Evolutionary conservation across 2,113 vertebrate species (phyloP).

Genomic region (Macrotis lagotis): DNA sequence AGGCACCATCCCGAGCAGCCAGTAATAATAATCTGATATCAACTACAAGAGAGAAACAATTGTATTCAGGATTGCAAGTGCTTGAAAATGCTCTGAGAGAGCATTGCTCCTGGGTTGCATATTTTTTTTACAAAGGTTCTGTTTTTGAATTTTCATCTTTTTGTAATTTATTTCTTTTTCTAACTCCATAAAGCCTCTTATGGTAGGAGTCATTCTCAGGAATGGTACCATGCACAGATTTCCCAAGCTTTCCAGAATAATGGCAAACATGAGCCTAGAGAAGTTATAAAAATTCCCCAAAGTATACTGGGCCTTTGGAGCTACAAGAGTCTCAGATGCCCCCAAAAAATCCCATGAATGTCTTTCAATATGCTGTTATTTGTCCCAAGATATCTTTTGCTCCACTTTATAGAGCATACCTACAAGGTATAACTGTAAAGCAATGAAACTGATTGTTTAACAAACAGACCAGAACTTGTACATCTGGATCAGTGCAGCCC

Average conservation of each 20-base stretch:
- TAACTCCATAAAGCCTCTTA: neutral
- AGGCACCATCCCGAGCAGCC: neutral
- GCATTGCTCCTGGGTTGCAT: neutral
- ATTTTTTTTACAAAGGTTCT: neutral
- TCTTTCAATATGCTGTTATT: neutral
- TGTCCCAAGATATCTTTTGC: neutral
- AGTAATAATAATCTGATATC: neutral
- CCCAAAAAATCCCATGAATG: neutral
- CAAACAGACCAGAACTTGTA: neutral
- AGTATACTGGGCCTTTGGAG: neutral
- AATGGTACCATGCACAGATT: neutral
- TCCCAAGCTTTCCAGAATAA: neutral
- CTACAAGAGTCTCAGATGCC: neutral
- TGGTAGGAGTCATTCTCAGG: neutral
- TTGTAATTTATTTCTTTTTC: neutral
- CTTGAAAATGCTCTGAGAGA: neutral
- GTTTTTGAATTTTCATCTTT: neutral
- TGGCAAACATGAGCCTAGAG: neutral
- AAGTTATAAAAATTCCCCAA: neutral
- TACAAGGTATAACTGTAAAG: neutral
- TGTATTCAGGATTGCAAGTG: neutral
- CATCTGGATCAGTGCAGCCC: neutral
- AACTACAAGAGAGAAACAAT: neutral
- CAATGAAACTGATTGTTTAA: neutral
- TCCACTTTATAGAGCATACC: neutral